These are phyloP conservation scores for Helleia helle DNA, from an alignment of 2,888 invertebrate genomes.

Conservation along the genomic window DNA sequence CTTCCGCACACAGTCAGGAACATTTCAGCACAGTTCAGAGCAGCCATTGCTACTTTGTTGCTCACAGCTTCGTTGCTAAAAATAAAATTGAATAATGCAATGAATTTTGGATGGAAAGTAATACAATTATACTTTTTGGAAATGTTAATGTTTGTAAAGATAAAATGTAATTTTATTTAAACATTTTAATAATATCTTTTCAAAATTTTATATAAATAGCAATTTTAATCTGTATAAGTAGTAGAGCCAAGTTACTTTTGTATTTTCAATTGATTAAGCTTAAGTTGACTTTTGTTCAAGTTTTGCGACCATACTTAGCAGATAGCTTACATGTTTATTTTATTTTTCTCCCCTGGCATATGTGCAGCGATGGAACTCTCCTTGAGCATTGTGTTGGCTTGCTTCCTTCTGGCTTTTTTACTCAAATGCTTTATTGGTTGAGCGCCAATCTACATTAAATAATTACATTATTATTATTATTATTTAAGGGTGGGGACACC, in stretches of 20 bases:
- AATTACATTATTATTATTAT: too few relatives aligned
- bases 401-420: conserved; percentile 52
- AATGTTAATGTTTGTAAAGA: conserved; percentile 13
- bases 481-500: too few relatives aligned
- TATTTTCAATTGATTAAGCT: too few relatives aligned
- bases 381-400: conserved; percentile 44
- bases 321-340: conserved; percentile 38
- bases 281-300: too few relatives aligned
- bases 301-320: too few relatives aligned
- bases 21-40: conserved; percentile 46
- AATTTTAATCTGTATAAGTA: too few relatives aligned
- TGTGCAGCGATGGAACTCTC: conserved; percentile 46
- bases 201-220: too few relatives aligned
- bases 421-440: conserved; percentile 51
- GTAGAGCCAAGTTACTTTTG: too few relatives aligned
- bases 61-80: conserved; percentile 38
- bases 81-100: conserved; percentile 10
- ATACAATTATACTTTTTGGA: too few relatives aligned
- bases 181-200: too few relatives aligned
- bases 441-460: conserved; percentile 37
- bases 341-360: conserved; percentile 48
- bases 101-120: background rate
- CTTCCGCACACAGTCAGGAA: conserved; percentile 50
- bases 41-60: conserved; percentile 47
- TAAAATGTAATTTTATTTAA: too few relatives aligned